Evolutionary conservation across 2,113 vertebrate species (phyloP).

Genomic region (Pterocles gutturalis): DNA sequence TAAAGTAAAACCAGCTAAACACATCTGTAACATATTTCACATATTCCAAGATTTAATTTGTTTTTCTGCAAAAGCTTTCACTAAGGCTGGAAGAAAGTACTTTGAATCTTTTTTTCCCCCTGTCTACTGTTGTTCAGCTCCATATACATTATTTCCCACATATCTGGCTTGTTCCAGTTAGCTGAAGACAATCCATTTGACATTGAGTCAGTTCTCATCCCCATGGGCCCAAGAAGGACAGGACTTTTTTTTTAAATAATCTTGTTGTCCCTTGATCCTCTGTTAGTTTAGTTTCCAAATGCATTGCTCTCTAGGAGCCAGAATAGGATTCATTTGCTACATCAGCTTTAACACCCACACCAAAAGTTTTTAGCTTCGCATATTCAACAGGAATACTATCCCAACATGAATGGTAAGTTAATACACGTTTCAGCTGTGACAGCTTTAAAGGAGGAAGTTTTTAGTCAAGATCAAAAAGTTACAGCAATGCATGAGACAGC

Average conservation of each 20-base stretch:
- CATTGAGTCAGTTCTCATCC: not conserved
- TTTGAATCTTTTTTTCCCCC: not conserved
- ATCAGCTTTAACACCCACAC: not conserved
- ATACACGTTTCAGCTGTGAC: not conserved
- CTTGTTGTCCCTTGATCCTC: not conserved
- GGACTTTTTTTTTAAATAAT: not conserved
- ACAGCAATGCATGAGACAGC: not conserved
- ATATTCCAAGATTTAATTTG: not conserved
- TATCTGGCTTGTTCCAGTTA: not conserved
- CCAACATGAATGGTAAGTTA: not conserved
- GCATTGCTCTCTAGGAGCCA: not conserved
- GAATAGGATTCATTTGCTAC: not conserved
- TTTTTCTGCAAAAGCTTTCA: not conserved
- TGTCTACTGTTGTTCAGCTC: not conserved
- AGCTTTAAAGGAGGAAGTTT: not conserved
- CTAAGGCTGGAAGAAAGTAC: not conserved
- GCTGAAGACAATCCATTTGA: not conserved
- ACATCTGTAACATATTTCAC: not conserved
- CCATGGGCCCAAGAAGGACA: rapidly evolving
- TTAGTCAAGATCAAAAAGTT: not conserved
- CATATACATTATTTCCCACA: not conserved
- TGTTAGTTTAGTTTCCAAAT: not conserved
- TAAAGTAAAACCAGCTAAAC: not conserved
- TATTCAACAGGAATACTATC: not conserved
- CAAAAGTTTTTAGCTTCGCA: not conserved